Base-by-base conservation (phyloP, 2,888 invertebrate species). In the Tinea trinotella region DNA sequence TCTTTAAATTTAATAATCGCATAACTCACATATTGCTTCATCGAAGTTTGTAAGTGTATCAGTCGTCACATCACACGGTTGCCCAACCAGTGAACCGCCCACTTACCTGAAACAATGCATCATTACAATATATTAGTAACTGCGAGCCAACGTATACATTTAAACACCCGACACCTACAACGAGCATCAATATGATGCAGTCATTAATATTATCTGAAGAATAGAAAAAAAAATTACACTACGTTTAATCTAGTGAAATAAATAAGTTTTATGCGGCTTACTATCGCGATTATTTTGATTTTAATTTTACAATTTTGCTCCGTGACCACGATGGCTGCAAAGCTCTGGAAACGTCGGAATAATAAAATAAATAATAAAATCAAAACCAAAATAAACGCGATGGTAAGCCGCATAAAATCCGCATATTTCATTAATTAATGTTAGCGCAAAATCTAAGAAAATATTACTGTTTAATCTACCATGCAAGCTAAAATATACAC, bases 91-190 rank as follows among this genome's bases (percentile, higher is more conserved):
- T 63, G 62, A 63, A 61, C 67, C 80, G 71, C 82, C 82, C 73
- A 74, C 84, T 80, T 81, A 85, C 84, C 84, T 82, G 80, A 80
- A 84, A 84, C 85, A 85, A 85, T 85, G 72, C 75, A 75, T 81
- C 81, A 83, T 81, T 84, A 82, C 70, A 82, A 83, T 81, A 76
- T 75, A 77, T 68, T n/a, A n/a, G n/a, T 76, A 66, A 74, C 70
- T 62, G 68, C 65, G 63, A 68, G 64, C 68, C 65, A 67, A 72
- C 66, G 67, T 65, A 70, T 70, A 62, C 61, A 66, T 70, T 70
- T 48, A 70, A 69, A 65, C 63, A 65, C 66, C 40, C 69, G 64
- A 69, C 71, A 74, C 71, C 70, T 74, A 65, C 59, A 52, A 62
- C 62, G 24, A n/a, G n/a, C n/a, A n/a, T 15, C 19, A 19, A 46